Conservation (phyloP, 1,140 invertebrate genomes). For the Platyscapa corneri region DNA sequence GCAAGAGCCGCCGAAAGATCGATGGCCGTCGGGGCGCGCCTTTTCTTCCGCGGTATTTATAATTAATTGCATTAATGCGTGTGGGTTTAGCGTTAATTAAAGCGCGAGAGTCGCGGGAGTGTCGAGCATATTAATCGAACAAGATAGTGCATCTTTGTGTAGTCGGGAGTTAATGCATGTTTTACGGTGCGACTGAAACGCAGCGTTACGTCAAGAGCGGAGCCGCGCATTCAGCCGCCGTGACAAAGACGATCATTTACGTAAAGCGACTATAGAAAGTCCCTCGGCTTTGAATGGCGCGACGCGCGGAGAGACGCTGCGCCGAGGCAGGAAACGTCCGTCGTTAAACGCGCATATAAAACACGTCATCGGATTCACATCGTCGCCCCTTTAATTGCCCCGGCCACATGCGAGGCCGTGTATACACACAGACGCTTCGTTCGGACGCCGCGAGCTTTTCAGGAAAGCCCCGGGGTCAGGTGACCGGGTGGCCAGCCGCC, state of each 20-base stretch:
- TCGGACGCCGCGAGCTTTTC: not conserved
- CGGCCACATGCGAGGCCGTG: not conserved
- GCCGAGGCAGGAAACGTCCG: slow-evolving; percentile 20
- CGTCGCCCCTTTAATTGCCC: slow-evolving; percentile 30
- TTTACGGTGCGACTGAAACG: not conserved
- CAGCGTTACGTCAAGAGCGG: not conserved
- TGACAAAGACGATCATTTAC: slow-evolving; percentile 29
- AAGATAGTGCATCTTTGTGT: not conserved
- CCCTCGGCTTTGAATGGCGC: not conserved
- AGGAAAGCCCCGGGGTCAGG: too few species aligned
- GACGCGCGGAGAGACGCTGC: not conserved
- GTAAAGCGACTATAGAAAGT: slow-evolving; percentile 4
- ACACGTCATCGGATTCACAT: slow-evolving; percentile 12
- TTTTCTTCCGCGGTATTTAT: not conserved
- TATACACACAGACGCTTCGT: not conserved
- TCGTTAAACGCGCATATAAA: slow-evolving; percentile 25
- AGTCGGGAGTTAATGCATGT: not conserved
- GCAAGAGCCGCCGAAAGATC: not conserved
- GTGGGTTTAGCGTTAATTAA: not conserved
- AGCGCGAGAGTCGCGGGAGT: not conserved
- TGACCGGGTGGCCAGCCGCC: not conserved
- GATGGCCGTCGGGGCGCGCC: not conserved
- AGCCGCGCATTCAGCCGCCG: not conserved
- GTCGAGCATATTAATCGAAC: not conserved
- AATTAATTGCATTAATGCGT: not conserved